Conservation (phyloP, 2,797 vertebrate species). For the Phrynocephalus forsythii region DNA sequence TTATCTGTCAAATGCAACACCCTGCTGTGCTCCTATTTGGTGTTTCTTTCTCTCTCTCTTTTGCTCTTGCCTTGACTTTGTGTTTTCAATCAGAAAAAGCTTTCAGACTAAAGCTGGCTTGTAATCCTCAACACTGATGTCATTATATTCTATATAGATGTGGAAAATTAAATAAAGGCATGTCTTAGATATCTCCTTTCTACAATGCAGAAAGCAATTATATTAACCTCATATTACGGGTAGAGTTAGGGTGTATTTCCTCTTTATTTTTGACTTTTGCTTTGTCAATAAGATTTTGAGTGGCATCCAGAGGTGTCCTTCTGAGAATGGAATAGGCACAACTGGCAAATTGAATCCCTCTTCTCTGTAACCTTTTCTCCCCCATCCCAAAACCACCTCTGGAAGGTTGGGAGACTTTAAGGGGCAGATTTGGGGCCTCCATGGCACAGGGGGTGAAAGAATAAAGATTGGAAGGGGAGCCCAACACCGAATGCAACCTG, state of each 20-base stretch:
- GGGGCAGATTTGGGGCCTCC: not conserved
- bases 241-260: constrained; percentile 28
- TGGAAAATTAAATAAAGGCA: constrained; percentile 55
- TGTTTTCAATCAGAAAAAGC: constrained; percentile 34
- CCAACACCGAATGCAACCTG: not conserved
- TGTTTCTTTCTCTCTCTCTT: constrained; percentile 20
- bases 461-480: not conserved
- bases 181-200: constrained; percentile 39
- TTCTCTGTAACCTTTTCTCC: not conserved
- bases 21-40: constrained; percentile 37
- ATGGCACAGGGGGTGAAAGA: not conserved
- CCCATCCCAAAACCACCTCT: not conserved
- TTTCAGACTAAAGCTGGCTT: constrained; percentile 44
- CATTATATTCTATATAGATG: constrained; percentile 48
- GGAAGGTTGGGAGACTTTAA: not conserved
- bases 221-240: constrained; percentile 46
- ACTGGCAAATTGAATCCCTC: not conserved
- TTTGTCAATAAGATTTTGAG: not conserved
- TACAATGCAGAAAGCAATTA: constrained; percentile 36
- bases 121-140: constrained; percentile 30
- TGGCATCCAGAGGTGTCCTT: not conserved
- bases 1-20: constrained; percentile 54
- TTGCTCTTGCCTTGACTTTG: constrained; percentile 53
- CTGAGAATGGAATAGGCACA: not conserved
- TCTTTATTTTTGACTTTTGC: not conserved